Evolutionary conservation across 2,113 vertebrate species (phyloP), one percentile per base, ranked within the genome.

Genomic region (Sorex araneus): DNA sequence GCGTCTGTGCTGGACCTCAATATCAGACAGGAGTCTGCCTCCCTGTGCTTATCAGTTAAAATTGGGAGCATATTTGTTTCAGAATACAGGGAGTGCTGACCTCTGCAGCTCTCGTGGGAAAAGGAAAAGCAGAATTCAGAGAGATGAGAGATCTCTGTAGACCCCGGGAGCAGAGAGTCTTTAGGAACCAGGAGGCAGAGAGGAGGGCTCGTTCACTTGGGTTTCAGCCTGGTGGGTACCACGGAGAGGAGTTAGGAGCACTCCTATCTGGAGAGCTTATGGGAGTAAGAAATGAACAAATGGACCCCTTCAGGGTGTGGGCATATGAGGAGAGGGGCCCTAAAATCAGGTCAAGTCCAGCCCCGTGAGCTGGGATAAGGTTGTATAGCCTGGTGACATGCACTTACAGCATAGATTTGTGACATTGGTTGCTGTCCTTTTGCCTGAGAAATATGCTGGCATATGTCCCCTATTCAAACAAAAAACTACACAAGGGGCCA

Each of bases 31-130:
- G 2, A 10, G 25, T 64, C 64, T 88, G 12, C 40, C 84, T 90
- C 93, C 71, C 40, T 71, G 54, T 84, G 54, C 73, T 93, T 84
- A 11, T 43, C 73, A 70, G 60, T 92, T 89, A 87, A 87, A 89
- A 81, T 18, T 43, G 30, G 57, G 43, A 85, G 13, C 32, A 15
- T 60, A 15, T 71, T 78, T 2, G n/a, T 63, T 54, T 89, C 45
- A 63, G 19, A 84, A 77, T 76, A 50, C 9, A 30, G 75, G 76
- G 45, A 85, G 70, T 88, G 60, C 6, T 50, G 43, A 71, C n/a
- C 45, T 32, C 16, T 13, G 81, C 45, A 28, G 4, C 36, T 92
- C 47, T 78, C 6, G 45, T 28, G 69, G 69, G 66, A 79, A 92
- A 94, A 90, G 1, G 4, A 25, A 69, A 57, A 80, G 54, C 43